Percentiles rank a stretch among this genome's conserved stretches.
Conservation (phyloP, 2,113 vertebrate genomes). For the Excalfactoria chinensis region DNA sequence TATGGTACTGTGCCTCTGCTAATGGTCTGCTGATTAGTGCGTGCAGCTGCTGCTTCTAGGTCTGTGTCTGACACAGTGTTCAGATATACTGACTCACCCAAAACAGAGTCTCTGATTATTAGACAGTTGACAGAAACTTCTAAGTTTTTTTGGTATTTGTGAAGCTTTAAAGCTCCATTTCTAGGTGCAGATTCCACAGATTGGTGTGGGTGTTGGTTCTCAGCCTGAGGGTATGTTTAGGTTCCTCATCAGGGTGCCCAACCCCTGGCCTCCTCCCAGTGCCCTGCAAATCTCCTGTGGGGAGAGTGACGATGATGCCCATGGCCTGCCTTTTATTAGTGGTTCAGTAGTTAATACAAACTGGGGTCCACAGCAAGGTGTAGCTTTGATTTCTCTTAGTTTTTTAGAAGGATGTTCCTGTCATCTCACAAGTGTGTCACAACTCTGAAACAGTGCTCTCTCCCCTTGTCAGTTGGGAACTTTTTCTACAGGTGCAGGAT, state of each 20-base stretch:
- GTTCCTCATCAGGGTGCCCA: rapidly evolving
- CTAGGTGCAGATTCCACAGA: not conserved
- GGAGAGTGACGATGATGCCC: rapidly evolving
- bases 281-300: not conserved
- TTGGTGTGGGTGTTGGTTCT: not conserved
- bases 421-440: not conserved
- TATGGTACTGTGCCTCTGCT: not conserved
- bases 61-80: rapidly evolving
- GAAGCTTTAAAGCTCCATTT: not conserved
- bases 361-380: not conserved
- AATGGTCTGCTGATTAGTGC: rapidly evolving
- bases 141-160: not conserved
- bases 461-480: rapidly evolving
- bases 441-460: not conserved
- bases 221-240: not conserved
- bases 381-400: not conserved
- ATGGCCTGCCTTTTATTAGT: not conserved
- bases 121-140: not conserved
- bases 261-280: not conserved
- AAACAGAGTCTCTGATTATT: not conserved
- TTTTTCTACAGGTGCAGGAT: not conserved
- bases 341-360: not conserved
- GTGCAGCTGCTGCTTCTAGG: rapidly evolving
- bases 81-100: not conserved
- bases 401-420: not conserved